phyloP scores from a whole-genome alignment of 1,140 invertebrate species.

The Lethrus apterus region DNA sequence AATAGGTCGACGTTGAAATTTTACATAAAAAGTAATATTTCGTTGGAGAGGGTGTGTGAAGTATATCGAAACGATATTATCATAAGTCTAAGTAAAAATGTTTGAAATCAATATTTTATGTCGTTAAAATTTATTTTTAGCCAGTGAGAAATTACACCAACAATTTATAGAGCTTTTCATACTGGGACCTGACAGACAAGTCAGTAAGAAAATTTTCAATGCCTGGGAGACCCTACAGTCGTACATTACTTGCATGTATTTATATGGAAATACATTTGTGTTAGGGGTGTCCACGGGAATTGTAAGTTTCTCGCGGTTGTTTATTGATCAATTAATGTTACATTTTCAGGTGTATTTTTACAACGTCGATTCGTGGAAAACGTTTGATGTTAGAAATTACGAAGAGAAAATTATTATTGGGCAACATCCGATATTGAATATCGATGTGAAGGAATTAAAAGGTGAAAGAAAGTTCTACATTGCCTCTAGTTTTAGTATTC shows the following conservation, averaged over 20 bases:
- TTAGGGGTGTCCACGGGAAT: conserved; percentile 31
- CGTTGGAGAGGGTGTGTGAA: conserved; percentile 21
- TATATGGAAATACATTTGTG: conserved; percentile 37
- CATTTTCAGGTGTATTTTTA: conserved; percentile 37
- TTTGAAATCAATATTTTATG: neutral
- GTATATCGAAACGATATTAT: conserved; percentile 34
- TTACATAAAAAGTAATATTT: conserved; percentile 19
- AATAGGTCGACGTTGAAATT: conserved; percentile 25
- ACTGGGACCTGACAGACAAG: conserved; percentile 22
- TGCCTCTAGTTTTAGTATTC: conserved; percentile 32
- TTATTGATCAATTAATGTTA: too few relatives aligned
- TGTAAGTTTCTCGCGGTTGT: conserved; percentile 25
- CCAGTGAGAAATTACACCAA: conserved; percentile 14
- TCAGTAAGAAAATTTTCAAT: conserved; percentile 36
- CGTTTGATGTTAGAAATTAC: conserved; percentile 31
- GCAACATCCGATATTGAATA: conserved; percentile 32
- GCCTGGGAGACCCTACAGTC: conserved; percentile 34
- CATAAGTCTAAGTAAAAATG: conserved; percentile 32
- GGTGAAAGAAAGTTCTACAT: conserved; percentile 32
- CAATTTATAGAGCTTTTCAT: conserved; percentile 36
- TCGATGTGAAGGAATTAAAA: conserved; percentile 29
- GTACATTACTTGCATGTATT: conserved; percentile 35
- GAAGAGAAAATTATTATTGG: conserved; percentile 28
- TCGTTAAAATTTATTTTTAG: neutral
- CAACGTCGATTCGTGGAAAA: conserved; percentile 32